Evolutionary conservation across 1,140 invertebrate species (phyloP).

Genomic region (Formica selysi): DNA sequence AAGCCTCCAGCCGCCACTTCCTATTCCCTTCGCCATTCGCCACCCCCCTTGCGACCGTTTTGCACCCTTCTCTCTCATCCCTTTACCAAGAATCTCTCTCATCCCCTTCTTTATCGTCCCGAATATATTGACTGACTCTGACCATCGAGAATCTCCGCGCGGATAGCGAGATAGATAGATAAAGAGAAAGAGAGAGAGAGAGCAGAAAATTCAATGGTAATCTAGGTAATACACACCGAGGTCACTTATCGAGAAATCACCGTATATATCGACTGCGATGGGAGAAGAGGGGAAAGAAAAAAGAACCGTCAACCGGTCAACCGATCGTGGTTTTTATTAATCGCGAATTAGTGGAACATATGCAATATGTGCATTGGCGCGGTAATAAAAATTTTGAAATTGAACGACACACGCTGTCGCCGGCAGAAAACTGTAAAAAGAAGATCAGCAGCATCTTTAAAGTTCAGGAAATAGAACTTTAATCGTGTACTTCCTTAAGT

Average conservation of each 20-base stretch:
- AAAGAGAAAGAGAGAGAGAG: constrained; percentile 1
- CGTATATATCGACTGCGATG: constrained; percentile 16
- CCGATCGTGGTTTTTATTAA: constrained; percentile 35
- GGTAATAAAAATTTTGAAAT: constrained; percentile 38
- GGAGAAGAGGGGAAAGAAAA: neutral
- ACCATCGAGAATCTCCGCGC: constrained; percentile 69
- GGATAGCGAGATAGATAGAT: constrained; percentile 16
- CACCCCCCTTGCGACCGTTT: constrained; percentile 57
- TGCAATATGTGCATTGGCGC: constrained; percentile 34
- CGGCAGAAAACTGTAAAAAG: constrained; percentile 9
- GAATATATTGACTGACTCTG: constrained; percentile 82
- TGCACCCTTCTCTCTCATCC: constrained; percentile 64
- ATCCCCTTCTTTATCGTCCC: constrained; percentile 60
- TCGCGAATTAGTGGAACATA: constrained; percentile 3
- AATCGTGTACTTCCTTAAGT: neutral
- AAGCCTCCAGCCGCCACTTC: constrained; percentile 54
- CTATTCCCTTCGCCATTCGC: constrained; percentile 55
- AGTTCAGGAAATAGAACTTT: neutral
- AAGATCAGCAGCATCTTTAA: constrained; percentile 31
- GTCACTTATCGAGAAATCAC: constrained; percentile 72
- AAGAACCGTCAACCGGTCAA: neutral
- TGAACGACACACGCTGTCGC: neutral
- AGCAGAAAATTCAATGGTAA: constrained; percentile 68
- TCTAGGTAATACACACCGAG: constrained; percentile 76
- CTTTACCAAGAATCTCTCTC: constrained; percentile 61